phyloP scores from a whole-genome alignment of 1,140 invertebrate species.

The Drosophila obscura region DNA sequence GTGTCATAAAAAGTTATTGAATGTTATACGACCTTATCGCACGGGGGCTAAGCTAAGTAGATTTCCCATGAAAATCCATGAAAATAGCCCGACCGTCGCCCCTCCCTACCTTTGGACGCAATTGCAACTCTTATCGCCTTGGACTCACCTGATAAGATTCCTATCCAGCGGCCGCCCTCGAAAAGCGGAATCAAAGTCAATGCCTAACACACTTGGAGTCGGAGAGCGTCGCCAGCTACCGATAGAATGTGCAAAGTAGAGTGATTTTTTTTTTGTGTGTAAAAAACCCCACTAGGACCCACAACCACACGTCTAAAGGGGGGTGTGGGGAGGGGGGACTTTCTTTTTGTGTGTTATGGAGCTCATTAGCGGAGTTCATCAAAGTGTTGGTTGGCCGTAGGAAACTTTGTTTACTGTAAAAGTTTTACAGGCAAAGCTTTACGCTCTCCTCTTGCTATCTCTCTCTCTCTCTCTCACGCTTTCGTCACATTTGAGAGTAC shows the following conservation, averaged over 20 bases:
- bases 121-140: slow-evolving; percentile 60
- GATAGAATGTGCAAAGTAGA: slow-evolving; percentile 12
- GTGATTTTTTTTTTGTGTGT: slow-evolving; percentile 10
- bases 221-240: slow-evolving; percentile 18
- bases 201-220: slow-evolving; percentile 13
- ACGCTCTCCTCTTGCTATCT: background rate
- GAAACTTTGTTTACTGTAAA: slow-evolving; percentile 16
- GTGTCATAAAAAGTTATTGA: slow-evolving; percentile 49
- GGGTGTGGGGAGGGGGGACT: background rate
- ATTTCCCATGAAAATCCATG: slow-evolving; percentile 22
- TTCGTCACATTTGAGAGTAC: slow-evolving; percentile 61
- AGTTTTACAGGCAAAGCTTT: slow-evolving; percentile 34
- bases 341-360: slow-evolving; percentile 18
- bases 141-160: slow-evolving; percentile 63
- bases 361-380: slow-evolving; percentile 72
- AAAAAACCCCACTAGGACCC: background rate
- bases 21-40: slow-evolving; percentile 34
- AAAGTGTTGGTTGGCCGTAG: slow-evolving; percentile 30
- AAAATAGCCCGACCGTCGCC: background rate
- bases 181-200: slow-evolving; percentile 63
- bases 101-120: slow-evolving; percentile 44
- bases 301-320: background rate
- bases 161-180: background rate
- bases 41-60: background rate
- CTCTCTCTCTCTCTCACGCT: background rate